Conservation (phyloP, 2,888 invertebrate genomes). For the Meliscaeva auricollis region DNA sequence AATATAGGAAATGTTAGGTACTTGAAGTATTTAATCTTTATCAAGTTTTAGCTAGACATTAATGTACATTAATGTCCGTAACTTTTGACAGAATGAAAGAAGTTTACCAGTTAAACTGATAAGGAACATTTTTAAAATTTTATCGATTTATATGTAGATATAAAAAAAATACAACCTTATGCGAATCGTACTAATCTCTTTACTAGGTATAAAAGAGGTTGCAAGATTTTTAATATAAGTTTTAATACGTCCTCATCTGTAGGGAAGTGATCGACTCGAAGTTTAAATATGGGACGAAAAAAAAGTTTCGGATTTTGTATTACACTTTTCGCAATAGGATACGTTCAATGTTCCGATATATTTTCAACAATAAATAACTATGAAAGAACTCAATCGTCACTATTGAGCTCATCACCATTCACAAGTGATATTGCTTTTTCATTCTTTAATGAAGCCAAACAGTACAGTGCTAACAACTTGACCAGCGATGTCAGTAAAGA, state of each 20-base stretch:
- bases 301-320: background rate
- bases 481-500: conserved; percentile 70
- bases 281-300: background rate
- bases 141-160: background rate
- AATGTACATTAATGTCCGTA: too few relatives aligned
- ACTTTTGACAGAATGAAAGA: background rate
- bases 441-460: conserved; percentile 79
- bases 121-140: background rate
- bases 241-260: too few relatives aligned
- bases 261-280: background rate
- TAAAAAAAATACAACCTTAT: background rate
- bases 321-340: conserved; percentile 9
- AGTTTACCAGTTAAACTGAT: conserved; percentile 1
- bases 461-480: conserved; percentile 29
- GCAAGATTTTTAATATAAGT: background rate
- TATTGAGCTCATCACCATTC: conserved; percentile 78
- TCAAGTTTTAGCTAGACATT: background rate
- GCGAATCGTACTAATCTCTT: too few relatives aligned
- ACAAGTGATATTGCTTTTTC: conserved; percentile 80
- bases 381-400: conserved; percentile 49
- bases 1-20: too few relatives aligned
- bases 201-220: conserved; percentile 9
- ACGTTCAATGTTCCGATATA: conserved; percentile 64
- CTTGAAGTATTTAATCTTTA: background rate
- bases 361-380: conserved; percentile 46